These are phyloP conservation scores for Sminthurides bifidus DNA, from an alignment of 1,140 invertebrate species.

Conservation along the genomic window DNA sequence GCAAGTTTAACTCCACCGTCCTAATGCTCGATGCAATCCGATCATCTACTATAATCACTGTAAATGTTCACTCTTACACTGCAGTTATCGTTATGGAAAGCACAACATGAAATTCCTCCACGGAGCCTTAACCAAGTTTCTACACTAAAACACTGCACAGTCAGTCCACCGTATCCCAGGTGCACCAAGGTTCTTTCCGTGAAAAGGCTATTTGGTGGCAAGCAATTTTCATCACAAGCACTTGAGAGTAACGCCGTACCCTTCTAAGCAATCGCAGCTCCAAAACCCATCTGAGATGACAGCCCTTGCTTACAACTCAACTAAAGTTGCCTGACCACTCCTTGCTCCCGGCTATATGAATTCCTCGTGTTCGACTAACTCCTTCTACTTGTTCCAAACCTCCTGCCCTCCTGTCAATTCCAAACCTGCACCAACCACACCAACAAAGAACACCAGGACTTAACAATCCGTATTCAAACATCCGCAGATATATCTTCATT, in stretches of 20 bases:
- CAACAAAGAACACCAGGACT: too few relatives aligned
- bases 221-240: too few relatives aligned
- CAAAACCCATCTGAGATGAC: constrained; percentile 32
- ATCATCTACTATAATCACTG: too few relatives aligned
- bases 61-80: background rate
- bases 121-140: background rate
- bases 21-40: too few relatives aligned
- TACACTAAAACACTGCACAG: background rate
- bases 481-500: too few relatives aligned
- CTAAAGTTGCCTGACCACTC: constrained; percentile 33
- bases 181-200: background rate
- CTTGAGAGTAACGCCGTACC: constrained; percentile 22
- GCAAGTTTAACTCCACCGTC: too few relatives aligned
- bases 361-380: constrained; percentile 19
- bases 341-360: constrained; percentile 32
- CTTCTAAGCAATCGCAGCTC: constrained; percentile 29
- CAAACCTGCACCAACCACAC: too few relatives aligned
- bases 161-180: background rate
- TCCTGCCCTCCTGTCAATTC: constrained; percentile 9
- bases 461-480: too few relatives aligned
- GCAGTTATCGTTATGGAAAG: background rate
- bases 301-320: constrained; percentile 32
- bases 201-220: background rate
- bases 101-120: background rate
- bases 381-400: background rate